Conservation (phyloP, 2,113 vertebrate genomes). For the Elephantulus edwardii region DNA sequence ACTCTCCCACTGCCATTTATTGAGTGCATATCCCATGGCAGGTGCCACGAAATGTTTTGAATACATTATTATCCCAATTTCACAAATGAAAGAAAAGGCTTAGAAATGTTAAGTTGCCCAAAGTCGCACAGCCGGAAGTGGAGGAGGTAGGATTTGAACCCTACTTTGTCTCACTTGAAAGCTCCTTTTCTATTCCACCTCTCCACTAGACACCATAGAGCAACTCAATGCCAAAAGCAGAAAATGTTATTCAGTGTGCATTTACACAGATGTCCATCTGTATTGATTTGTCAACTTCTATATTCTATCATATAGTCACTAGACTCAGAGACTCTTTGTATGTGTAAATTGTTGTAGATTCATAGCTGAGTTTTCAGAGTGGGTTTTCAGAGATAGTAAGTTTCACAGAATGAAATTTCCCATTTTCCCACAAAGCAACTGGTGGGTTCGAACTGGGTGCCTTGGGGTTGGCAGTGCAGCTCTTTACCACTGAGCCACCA, state of each 20-base stretch:
- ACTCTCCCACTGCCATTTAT: slow-evolving; percentile 10
- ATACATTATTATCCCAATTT: slow-evolving; percentile 8
- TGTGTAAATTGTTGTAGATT: too few species aligned
- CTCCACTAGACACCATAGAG: too few species aligned
- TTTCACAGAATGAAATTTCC: too few species aligned
- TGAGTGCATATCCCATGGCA: slow-evolving; percentile 12
- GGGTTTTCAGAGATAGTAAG: too few species aligned
- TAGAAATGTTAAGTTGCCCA: slow-evolving; percentile 8
- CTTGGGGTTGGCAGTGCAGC: too few species aligned
- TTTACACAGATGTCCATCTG: neutral
- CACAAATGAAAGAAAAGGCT: neutral
- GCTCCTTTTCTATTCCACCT: neutral
- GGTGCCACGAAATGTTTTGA: slow-evolving; percentile 51
- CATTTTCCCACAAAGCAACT: too few species aligned
- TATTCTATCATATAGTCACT: too few species aligned
- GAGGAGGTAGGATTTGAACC: slow-evolving; percentile 5
- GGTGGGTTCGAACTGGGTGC: too few species aligned
- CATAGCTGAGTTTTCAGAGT: too few species aligned
- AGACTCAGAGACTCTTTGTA: too few species aligned
- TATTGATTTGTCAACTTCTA: neutral
- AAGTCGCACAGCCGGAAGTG: neutral
- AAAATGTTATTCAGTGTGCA: neutral
- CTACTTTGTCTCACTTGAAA: neutral
- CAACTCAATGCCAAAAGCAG: neutral
- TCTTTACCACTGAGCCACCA: too few species aligned